These are phyloP conservation scores for Meloidogyne exigua DNA, from an alignment of 1,140 invertebrate genomes.

Conservation along the genomic window DNA sequence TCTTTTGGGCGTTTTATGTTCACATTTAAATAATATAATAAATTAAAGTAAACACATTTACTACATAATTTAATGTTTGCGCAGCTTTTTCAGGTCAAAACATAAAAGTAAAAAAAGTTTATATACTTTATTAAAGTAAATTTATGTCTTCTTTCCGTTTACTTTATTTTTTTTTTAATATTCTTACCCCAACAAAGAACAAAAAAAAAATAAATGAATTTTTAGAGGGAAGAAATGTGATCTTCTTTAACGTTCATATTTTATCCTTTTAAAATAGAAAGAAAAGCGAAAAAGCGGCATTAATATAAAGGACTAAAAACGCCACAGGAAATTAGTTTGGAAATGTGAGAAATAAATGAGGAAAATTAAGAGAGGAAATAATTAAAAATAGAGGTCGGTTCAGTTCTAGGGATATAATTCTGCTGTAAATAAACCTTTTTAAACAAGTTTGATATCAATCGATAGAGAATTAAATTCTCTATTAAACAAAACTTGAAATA, in stretches of 20 bases:
- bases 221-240: constrained; percentile 1
- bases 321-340: neutral
- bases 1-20: no score
- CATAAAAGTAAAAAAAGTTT: neutral
- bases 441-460: no score
- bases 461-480: no score
- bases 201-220: neutral
- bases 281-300: neutral
- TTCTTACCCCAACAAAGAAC: neutral
- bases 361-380: neutral
- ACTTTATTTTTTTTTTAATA: neutral
- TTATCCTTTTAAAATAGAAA: neutral
- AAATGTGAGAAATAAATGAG: constrained; percentile 1
- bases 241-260: no score
- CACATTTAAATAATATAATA: no score
- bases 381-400: neutral
- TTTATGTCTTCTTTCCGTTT: no score
- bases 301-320: neutral
- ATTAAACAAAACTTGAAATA: no score
- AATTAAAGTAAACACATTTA: no score
- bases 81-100: constrained; percentile 1
- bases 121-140: no score
- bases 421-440: no score
- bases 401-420: neutral
- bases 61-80: neutral